These are phyloP conservation scores for Struthio camelus DNA, from an alignment of 2,113 vertebrate species.

Conservation along the genomic window DNA sequence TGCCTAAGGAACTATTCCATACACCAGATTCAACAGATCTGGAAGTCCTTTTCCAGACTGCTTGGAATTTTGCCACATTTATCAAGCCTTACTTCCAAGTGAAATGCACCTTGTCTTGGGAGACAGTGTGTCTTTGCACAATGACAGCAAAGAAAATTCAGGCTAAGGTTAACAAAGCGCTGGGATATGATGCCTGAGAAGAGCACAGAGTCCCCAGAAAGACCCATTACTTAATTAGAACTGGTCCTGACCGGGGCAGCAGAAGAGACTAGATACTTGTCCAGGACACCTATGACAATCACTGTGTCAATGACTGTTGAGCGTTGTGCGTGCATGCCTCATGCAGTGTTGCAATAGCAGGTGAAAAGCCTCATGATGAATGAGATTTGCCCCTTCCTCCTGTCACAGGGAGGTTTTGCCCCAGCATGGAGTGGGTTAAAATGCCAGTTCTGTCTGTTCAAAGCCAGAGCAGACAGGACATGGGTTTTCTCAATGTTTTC, in stretches of 20 bases:
- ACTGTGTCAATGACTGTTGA: neutral
- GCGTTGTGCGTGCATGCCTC: neutral
- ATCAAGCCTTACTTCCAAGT: neutral
- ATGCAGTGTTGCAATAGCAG: neutral
- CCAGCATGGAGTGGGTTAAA: neutral
- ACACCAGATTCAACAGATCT: neutral
- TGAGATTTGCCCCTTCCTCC: neutral
- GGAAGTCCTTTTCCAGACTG: neutral
- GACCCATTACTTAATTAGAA: neutral
- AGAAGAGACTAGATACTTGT: neutral
- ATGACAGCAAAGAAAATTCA: neutral
- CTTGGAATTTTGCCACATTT: neutral
- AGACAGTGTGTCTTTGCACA: neutral
- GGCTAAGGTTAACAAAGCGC: accelerated
- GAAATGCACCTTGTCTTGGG: neutral
- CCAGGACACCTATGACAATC: neutral
- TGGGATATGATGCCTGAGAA: neutral
- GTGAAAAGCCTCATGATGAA: neutral
- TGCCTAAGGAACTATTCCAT: neutral
- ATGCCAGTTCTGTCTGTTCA: neutral
- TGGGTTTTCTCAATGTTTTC: neutral
- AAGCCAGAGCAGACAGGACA: neutral
- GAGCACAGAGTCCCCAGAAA: neutral
- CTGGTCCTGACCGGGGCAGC: neutral
- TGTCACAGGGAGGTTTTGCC: neutral